Evolutionary conservation across 2,888 invertebrate genomes (phyloP), one percentile per base, ranked within the genome.

Genomic region (Portevinia maculata): DNA sequence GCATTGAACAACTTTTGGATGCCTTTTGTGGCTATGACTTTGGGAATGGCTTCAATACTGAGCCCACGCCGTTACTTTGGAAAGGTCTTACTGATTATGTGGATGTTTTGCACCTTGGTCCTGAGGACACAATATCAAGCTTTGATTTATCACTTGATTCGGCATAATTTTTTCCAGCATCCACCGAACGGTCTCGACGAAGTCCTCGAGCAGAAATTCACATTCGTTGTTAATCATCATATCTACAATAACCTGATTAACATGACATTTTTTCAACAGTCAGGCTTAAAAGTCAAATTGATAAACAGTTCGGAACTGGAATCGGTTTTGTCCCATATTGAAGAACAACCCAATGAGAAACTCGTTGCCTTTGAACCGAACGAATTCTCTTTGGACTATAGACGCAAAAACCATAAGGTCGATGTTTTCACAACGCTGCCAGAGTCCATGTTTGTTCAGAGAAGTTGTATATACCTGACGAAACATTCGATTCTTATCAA

Each of bases 401-500:
- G 70, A 0, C 55, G 74, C 3, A 44, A 41, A 0, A 41, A 59
- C 0, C 84, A 67, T 4, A 85, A 84, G 30, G 19, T 59, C 15
- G 84, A 74, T 3, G 50, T 71, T 0, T 62, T 50, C 52, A 30
- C 21, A 17, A 46, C 48, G 1, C 44, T 70, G 15, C 41, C 17
- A 11, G 71, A 70, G 11, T 37, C 37, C 0, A 15, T 74, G 17
- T 30, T 78, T 13, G 46, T 24, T n/a, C 67, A 74, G 15, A 79
- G 65, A 46, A 34, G 24, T 13, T 60, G 74, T 19, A 86, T 88
- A 65, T 87, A 87, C 15, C 59, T 88, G 9, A 57, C 78, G 0
- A 88, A 88, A 65, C 89, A 88, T 48, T 88, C 88, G 0, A 87
- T 84, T 32, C 85, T 88, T 3, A 75, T 86, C n/a, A 85, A 87